Evolutionary conservation across 2,113 vertebrate genomes (phyloP).

Genomic region (Balaeniceps rex): DNA sequence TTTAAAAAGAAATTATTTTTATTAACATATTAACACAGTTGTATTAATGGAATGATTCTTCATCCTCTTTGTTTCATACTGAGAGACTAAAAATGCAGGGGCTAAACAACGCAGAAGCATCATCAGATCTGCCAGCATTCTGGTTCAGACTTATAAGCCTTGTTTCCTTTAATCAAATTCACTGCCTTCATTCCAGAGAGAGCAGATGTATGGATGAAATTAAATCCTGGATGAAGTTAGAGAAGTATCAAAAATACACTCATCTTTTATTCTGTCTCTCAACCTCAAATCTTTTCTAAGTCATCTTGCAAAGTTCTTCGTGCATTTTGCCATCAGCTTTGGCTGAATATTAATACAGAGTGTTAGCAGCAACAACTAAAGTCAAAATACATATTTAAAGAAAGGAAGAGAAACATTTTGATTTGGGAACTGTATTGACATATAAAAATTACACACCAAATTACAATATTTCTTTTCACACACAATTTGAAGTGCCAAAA

Average conservation of each 20-base stretch:
- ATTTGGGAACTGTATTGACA: neutral
- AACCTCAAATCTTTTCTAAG: neutral
- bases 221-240: neutral
- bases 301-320: neutral
- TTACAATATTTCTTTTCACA: neutral
- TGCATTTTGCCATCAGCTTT: neutral
- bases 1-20: neutral
- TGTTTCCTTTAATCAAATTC: neutral
- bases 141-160: neutral
- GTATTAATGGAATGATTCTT: neutral
- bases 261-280: neutral
- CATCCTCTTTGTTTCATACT: neutral
- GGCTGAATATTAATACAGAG: neutral
- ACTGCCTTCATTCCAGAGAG: neutral
- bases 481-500: neutral
- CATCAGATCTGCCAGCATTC: neutral
- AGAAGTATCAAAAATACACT: neutral
- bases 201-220: neutral
- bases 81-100: neutral
- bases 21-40: neutral
- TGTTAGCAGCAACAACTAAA: neutral
- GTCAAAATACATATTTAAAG: neutral
- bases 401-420: neutral
- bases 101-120: neutral
- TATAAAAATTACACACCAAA: neutral